Base-by-base conservation (phyloP, 2,113 vertebrate species). In the Neolamprologus falcicula region DNA sequence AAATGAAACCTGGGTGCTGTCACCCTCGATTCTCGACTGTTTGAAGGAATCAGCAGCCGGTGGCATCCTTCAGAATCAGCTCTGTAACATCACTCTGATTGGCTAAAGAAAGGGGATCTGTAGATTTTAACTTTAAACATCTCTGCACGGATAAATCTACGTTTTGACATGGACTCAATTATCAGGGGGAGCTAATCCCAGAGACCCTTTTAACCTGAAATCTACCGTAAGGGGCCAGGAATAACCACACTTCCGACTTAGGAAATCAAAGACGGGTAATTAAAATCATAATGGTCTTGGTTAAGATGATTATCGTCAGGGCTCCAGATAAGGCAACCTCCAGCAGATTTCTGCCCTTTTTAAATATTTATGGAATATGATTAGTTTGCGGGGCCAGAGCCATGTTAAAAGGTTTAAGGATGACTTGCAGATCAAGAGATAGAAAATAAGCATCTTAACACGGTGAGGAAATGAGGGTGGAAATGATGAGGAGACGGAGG, bases 251-350 rank as follows among this genome's bases (percentile, higher is more conserved):
- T 93, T 66, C 92, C 5, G 59, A 94, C 85, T 92, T 90, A 78
- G 83, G 80, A 91, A 96, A 96, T 96, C 94, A 96, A 95, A 96
- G 96, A 89, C 82, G 91, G 89, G 89, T 95, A 94, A 96, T 95
- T 96, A 95, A 96, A 95, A 95, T 94, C 90, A 94, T 95, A 96
- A 96, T 95, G 92, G 95, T 91, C 89, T 73, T 84, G 92, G 95
- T 94, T 95, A 95, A 96, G 95, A 96, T 96, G 95, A 96, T 96
- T 95, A 95, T 95, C 95, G 21, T 82, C 73, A 31, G 84, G 83
- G 87, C 88, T 86, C 50, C 86, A 93, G 95, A 96, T 96, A 95
- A 96, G 92, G 93, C 88, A 92, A 94, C 94, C 94, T 94, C 90
- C 83, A 92, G 94, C 94, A 94, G 92, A 94, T 96, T 94, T 91